Conservation (phyloP, 64 coral and sea anemone species). For the Stichodactyla helianthus region DNA sequence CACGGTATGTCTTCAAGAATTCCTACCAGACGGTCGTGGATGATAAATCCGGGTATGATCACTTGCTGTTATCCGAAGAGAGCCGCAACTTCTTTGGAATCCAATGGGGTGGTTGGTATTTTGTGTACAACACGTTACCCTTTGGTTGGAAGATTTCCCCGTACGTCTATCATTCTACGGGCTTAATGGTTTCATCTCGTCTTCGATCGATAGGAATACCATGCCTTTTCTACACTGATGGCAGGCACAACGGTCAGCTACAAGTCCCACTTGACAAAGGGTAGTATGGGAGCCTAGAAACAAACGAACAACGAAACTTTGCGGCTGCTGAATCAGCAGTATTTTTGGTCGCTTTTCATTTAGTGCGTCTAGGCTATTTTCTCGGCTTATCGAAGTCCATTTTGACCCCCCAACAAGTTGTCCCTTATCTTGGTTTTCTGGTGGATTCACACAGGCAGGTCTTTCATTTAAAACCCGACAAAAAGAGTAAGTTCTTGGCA, state of each 20-base stretch:
- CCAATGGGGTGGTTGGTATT: no score
- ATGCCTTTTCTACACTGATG: constrained; percentile 44
- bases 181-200: constrained; percentile 10
- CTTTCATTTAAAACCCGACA: constrained; percentile 27
- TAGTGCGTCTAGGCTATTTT: constrained; percentile 55
- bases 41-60: no score
- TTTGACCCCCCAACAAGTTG: constrained; percentile 15
- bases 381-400: constrained; percentile 57
- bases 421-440: constrained; percentile 51
- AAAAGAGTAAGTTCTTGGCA: constrained; percentile 26
- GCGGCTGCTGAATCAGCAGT: constrained; percentile 47
- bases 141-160: not conserved
- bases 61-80: no score
- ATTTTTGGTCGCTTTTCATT: constrained; percentile 36
- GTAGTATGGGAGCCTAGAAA: constrained; percentile 22
- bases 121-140: not conserved
- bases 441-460: constrained; percentile 26
- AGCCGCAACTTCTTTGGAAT: no score
- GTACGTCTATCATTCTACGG: constrained; percentile 19
- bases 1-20: no score
- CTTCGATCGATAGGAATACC: constrained; percentile 18
- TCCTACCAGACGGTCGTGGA: no score
- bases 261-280: constrained; percentile 11
- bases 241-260: constrained; percentile 43
- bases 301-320: constrained; percentile 16